Conservation (phyloP, 2,797 vertebrate species). For the Agapornis canus region DNA sequence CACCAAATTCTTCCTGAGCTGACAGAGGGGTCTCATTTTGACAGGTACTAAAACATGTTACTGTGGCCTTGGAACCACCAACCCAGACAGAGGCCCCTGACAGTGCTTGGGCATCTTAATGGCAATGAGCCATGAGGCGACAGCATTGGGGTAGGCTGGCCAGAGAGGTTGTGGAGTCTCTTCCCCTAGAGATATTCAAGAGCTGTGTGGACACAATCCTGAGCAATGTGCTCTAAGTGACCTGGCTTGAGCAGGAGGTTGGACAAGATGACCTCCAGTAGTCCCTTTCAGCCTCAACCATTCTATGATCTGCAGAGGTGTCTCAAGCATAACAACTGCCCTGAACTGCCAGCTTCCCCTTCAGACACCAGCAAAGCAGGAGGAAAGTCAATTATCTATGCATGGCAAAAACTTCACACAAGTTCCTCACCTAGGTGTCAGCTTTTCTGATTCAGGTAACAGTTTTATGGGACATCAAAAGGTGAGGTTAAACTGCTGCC, state of each 20-base stretch:
- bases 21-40: neutral
- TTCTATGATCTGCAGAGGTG: neutral
- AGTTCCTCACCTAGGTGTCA: rapidly evolving
- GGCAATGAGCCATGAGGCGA: neutral
- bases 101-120: neutral
- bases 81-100: neutral
- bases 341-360: neutral
- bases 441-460: neutral
- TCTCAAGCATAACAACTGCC: neutral
- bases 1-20: neutral
- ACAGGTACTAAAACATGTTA: neutral
- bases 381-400: neutral
- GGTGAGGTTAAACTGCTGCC: neutral
- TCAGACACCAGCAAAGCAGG: neutral
- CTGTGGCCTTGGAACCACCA: neutral
- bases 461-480: neutral
- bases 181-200: neutral
- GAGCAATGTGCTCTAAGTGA: neutral
- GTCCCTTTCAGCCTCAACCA: neutral
- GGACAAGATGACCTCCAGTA: neutral
- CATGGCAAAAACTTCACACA: neutral
- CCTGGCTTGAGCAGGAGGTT: neutral
- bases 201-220: neutral
- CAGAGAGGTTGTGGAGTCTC: neutral
- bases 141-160: neutral